Conservation (phyloP, 1,140 invertebrate genomes). For the Limonius californicus region DNA sequence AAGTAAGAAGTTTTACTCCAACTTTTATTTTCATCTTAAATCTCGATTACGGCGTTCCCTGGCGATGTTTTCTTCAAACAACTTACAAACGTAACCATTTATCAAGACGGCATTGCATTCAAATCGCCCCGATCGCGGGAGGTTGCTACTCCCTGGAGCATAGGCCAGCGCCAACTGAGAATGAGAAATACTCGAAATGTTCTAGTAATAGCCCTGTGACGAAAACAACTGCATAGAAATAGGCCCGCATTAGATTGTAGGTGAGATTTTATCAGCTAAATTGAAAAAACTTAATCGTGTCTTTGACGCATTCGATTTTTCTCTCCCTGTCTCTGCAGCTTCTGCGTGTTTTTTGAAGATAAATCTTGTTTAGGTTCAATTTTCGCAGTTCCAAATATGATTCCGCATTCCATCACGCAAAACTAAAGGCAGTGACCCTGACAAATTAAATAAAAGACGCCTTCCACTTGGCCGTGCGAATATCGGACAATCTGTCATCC, state of each 20-base stretch:
- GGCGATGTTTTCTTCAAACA: slow-evolving; percentile 12
- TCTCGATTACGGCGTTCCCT: slow-evolving; percentile 8
- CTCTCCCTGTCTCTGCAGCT: not conserved
- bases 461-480: not conserved
- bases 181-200: not conserved
- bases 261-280: not conserved
- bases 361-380: slow-evolving; percentile 7
- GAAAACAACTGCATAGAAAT: slow-evolving; percentile 4
- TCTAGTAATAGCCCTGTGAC: not conserved
- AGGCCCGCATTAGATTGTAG: not conserved
- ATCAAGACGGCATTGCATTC: slow-evolving; percentile 10
- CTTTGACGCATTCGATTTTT: not conserved
- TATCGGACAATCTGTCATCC: slow-evolving; percentile 13
- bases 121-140: slow-evolving; percentile 1
- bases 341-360: not conserved
- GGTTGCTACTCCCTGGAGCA: not conserved
- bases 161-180: not conserved
- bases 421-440: slow-evolving; percentile 13
- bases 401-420: slow-evolving; percentile 11
- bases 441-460: slow-evolving; percentile 12
- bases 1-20: slow-evolving; percentile 10
- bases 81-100: slow-evolving; percentile 15
- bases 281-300: slow-evolving; percentile 14
- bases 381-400: slow-evolving; percentile 10
- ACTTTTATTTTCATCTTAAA: slow-evolving; percentile 15